Evolutionary conservation across 2,797 vertebrate genomes (phyloP), one percentile per base, ranked within the genome.

Genomic region (Centroberyx gerrardi): DNA sequence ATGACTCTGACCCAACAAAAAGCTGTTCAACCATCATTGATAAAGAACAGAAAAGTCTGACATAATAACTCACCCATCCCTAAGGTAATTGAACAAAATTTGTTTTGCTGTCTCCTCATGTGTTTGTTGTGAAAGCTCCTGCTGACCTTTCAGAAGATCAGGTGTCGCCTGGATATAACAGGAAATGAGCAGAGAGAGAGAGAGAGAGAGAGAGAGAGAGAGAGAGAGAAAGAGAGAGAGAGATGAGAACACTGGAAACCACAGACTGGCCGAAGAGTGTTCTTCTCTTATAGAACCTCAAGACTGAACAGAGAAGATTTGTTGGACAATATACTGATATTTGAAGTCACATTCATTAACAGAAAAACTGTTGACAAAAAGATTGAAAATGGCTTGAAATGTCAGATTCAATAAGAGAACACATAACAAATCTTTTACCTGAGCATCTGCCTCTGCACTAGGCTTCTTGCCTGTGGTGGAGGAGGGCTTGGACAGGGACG

Each of bases 21-120:
- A 15, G 15, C 5, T 17, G 7, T 15, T 14, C 2, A 62, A 2
- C 7, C 14, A 31, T 12, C 8, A 48, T 14, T 62, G 27, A 61
- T 63, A 51, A 77, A 72, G 10, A 56, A 1, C 0, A 59, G 31
- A 55, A 18, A 46, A 56, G 22, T 61, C 4, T 22, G 56, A 18
- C 54, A 7, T 38, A 29, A 54, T 22, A 61, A 92, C 95, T 93
- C 68, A 99, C 98, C 98, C 98, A 84, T 99, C 97, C 90, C 97
- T 99, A 29, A 99, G 96, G 90, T 99, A 99, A 95, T 93, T 99
- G 85, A 97, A 99, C 85, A 99, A 94, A 86, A 99, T 99, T 84
- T 97, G 98, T 90, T 99, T 99, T 63, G 98, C 98, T 0, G 98
- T 99, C 93, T 99, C 98, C 88, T 99, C 98, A 4, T 97, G 95